Evolutionary conservation across 2,113 vertebrate species (phyloP).

Genomic region (Rhinichthys klamathensis): DNA sequence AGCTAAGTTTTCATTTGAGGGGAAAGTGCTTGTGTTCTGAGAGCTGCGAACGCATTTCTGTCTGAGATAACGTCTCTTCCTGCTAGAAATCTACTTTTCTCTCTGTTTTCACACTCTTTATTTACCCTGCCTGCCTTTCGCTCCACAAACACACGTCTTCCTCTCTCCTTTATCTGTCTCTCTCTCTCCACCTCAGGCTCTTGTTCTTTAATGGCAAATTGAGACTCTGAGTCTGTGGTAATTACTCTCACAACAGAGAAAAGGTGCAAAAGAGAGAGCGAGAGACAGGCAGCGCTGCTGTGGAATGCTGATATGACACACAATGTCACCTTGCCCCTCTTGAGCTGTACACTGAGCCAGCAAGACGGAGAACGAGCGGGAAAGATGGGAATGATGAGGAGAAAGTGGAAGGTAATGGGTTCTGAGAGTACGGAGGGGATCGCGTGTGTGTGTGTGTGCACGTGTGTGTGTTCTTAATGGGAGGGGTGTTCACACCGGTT

Average conservation of each 20-base stretch:
- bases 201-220: conserved; percentile 73
- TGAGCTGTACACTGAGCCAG: conserved; percentile 36
- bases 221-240: conserved; percentile 74
- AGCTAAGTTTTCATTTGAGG: conserved; percentile 2
- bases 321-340: conserved; percentile 81
- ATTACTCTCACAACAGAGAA: conserved; percentile 71
- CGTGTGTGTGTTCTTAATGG: not conserved
- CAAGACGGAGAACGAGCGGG: conserved; percentile 2
- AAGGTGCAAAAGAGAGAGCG: conserved; percentile 57
- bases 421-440: not conserved
- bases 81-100: conserved; percentile 12
- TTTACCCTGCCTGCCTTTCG: not conserved
- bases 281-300: conserved; percentile 52
- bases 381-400: conserved; percentile 32
- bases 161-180: conserved; percentile 30
- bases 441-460: not conserved
- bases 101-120: not conserved
- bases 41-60: conserved; percentile 3
- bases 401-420: conserved; percentile 38
- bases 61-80: conserved; percentile 21
- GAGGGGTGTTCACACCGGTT: not conserved
- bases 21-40: not conserved
- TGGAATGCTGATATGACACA: conserved; percentile 71
- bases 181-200: conserved; percentile 55
- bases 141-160: conserved; percentile 22